Percentiles rank a stretch among this genome's conserved stretches.
phyloP scores from a whole-genome alignment of 1,140 invertebrate species.

The Helicorthomorpha holstii region DNA sequence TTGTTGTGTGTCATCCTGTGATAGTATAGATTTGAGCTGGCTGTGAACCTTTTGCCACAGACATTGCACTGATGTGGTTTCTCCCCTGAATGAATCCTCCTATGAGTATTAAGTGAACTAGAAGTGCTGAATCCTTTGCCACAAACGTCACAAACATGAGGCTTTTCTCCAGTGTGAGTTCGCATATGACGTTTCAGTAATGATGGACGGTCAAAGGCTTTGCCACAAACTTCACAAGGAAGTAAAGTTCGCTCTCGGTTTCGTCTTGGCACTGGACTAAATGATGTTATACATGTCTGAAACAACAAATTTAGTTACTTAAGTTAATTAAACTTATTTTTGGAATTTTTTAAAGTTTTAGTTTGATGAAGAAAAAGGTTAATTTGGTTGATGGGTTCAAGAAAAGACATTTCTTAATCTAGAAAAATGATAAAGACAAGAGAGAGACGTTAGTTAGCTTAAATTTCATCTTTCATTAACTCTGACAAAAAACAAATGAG shows the following conservation, averaged over 20 bases:
- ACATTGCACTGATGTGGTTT: conserved; percentile 29
- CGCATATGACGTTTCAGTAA: conserved; percentile 15
- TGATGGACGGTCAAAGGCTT: conserved; percentile 54
- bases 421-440: too few species aligned
- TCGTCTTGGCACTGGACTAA: conserved; percentile 13
- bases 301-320: neutral
- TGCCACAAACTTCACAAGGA: conserved; percentile 68
- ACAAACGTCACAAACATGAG: conserved; percentile 38
- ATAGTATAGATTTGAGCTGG: conserved; percentile 29
- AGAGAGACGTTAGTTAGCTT: too few species aligned
- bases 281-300: neutral
- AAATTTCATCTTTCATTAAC: too few species aligned
- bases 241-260: conserved; percentile 10
- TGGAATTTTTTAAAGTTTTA: too few species aligned
- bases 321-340: neutral
- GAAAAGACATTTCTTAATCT: too few species aligned
- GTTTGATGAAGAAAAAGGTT: too few species aligned
- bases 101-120: neutral
- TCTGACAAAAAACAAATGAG: too few species aligned
- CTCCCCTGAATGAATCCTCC: conserved; percentile 18
- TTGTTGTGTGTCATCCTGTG: conserved; percentile 30
- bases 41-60: conserved; percentile 28
- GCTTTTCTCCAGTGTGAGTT: conserved; percentile 31
- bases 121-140: conserved; percentile 33
- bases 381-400: too few species aligned